These are phyloP conservation scores for Hypocryptadius cinnamomeus DNA, from an alignment of 2,113 vertebrate species.

Conservation along the genomic window DNA sequence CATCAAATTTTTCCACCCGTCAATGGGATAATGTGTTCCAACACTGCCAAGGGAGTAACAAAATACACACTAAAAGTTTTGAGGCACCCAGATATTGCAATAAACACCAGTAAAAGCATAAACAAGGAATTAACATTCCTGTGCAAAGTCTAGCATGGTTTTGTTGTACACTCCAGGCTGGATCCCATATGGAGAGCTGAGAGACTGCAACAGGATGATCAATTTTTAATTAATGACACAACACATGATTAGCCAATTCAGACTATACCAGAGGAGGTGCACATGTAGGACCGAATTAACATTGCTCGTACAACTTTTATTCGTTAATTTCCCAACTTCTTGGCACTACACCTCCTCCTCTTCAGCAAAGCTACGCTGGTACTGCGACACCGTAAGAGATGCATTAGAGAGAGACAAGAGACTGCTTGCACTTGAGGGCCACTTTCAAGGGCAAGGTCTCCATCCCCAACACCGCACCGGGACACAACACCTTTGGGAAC, in stretches of 20 bases:
- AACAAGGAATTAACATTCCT: neutral
- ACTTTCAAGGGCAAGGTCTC: neutral
- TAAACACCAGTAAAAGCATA: neutral
- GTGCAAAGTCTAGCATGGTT: neutral
- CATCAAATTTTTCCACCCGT: neutral
- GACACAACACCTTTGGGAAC: too few relatives aligned
- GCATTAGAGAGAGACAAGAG: neutral
- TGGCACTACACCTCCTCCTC: neutral
- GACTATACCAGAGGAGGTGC: neutral
- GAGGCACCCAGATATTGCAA: neutral
- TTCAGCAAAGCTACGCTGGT: neutral
- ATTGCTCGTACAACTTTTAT: neutral
- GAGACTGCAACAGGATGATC: neutral
- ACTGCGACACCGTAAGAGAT: accelerated
- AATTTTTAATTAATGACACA: neutral
- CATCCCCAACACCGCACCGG: neutral
- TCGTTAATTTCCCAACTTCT: neutral
- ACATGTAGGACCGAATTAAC: neutral
- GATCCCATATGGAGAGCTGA: neutral
- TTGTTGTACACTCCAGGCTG: neutral
- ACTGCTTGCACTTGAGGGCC: accelerated
- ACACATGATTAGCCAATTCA: neutral
- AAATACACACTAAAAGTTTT: neutral
- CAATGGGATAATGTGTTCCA: neutral
- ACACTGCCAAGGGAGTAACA: neutral